A percentile compares a stretch with the other conserved stretches of the same genome.
Conservation (phyloP, 2,888 invertebrate genomes). For the Trissoscelio sp. region DNA sequence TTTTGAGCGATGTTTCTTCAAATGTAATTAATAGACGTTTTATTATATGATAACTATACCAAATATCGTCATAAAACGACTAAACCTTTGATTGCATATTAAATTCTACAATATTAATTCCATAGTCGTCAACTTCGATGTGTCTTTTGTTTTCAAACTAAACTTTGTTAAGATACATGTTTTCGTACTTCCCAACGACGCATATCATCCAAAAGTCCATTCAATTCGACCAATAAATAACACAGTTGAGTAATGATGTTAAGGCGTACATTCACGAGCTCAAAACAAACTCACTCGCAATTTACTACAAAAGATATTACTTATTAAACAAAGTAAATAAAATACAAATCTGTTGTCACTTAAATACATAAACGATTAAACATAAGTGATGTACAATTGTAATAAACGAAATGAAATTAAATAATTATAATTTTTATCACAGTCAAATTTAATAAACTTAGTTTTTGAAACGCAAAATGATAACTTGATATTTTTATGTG, state of each 20-base stretch:
- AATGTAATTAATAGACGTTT: too few species aligned
- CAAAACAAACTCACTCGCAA: conserved; percentile 13
- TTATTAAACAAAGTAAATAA: neutral
- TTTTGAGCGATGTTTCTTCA: too few species aligned
- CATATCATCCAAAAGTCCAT: conserved; percentile 58
- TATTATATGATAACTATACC: too few species aligned
- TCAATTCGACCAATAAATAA: conserved; percentile 65
- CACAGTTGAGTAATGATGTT: conserved; percentile 56
- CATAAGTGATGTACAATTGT: neutral
- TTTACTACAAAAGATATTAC: neutral
- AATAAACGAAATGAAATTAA: conserved; percentile 10
- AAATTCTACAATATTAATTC: conserved; percentile 36
- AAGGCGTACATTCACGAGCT: conserved; percentile 52
- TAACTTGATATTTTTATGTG: conserved; percentile 11
- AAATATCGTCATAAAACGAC: conserved; percentile 56
- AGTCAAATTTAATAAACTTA: conserved; percentile 49
- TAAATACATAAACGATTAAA: neutral
- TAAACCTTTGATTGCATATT: conserved; percentile 31
- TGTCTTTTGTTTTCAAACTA: conserved; percentile 13
- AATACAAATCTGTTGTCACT: conserved; percentile 10
- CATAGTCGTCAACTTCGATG: conserved; percentile 37
- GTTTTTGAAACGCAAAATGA: conserved; percentile 3
- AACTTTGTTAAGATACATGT: conserved; percentile 26
- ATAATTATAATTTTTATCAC: conserved; percentile 57
- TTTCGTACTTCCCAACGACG: conserved; percentile 42